Conservation (phyloP, 2,888 invertebrate species). For the Dolichomitus sp. region DNA sequence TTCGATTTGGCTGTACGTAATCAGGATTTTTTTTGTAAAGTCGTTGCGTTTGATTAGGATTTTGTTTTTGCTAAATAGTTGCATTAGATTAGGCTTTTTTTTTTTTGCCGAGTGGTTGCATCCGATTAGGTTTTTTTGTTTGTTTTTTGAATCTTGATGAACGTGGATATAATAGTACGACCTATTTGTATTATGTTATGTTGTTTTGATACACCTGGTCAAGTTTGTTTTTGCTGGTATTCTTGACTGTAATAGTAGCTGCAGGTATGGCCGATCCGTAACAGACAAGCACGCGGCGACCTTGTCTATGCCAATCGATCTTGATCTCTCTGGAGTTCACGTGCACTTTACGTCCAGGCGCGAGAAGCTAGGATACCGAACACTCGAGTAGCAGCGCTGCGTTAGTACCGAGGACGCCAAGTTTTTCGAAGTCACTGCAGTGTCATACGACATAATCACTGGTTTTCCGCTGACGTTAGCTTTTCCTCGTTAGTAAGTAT, state of each 20-base stretch:
- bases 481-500: not conserved
- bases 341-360: conserved; percentile 38
- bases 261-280: not conserved
- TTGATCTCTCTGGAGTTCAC: conserved; percentile 62
- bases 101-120: not conserved
- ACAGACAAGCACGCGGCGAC: conserved; percentile 35
- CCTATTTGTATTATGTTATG: not conserved
- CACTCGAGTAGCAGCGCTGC: conserved; percentile 30
- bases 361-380: conserved; percentile 21
- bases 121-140: not conserved
- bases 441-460: not conserved
- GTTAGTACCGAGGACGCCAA: conserved; percentile 51
- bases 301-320: conserved; percentile 56
- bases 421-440: conserved; percentile 49
- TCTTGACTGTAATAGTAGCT: conserved; percentile 39
- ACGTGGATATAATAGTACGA: not conserved
- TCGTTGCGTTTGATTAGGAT: not conserved
- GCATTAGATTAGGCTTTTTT: not conserved
- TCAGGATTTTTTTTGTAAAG: no score
- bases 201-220: not conserved
- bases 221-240: not conserved
- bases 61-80: not conserved
- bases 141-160: not conserved
- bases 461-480: not conserved
- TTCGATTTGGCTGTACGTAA: no score